Evolutionary conservation across 2,888 invertebrate species (phyloP), one percentile per base, ranked within the genome.

Genomic region (Cheilosia vernalis): DNA sequence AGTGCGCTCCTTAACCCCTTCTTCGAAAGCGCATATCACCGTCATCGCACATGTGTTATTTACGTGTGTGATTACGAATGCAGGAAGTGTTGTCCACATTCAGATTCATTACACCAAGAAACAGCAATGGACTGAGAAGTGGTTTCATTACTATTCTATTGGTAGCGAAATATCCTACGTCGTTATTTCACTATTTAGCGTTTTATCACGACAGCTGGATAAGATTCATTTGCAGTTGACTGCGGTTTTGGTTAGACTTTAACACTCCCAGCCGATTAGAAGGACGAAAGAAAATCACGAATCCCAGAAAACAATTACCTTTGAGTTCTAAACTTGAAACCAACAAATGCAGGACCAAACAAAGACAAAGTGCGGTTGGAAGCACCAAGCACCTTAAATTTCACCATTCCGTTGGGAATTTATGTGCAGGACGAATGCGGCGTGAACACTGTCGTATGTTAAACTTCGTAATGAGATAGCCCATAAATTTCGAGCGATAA

Each of bases 401-500:
- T 47, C 47, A 70, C 51, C 66, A 66, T 64, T 24, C 49, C 55
- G 30, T 47, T 21, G 37, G 47, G 44, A 33, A 82, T 82, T 82
- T 82, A 82, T 82, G 66, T 60, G 37, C 72, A 82, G 66, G 70
- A 82, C 77, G 70, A 77, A 77, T 77, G 60, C 77, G 58, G 72
- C 55, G 67, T 56, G 63, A 78, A 73, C 56, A 51, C 55, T 63
- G 66, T 73, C 78, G 79, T 83, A 78, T 79, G 83, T 67, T 73
- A 67, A 82, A 82, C 70, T 77, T 72, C 72, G 66, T 83, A 79
- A 73, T 83, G 67, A 83, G 79, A 79, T 79, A 69, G 73, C 61
- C 73, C 78, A 79, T 83, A 83, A 83, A 83, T 83, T 73, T 44
- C 7, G 42, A n/a, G 73, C 67, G 79, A 79, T 83, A 83, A 83